Conservation (phyloP, 2,113 vertebrate genomes). For the Rhagologus leucostigma region DNA sequence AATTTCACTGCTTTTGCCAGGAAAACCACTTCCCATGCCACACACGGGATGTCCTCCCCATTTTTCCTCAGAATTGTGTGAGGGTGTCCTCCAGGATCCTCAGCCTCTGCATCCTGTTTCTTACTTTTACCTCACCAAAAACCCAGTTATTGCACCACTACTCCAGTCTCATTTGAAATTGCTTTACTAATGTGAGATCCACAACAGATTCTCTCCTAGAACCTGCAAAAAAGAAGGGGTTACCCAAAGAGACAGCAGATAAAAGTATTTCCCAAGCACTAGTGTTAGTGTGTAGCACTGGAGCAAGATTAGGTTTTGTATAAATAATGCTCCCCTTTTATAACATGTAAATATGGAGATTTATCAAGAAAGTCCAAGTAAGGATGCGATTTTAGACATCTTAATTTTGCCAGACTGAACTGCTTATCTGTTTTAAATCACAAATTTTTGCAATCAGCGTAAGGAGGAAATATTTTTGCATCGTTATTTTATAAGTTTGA, state of each 20-base stretch:
- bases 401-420: neutral
- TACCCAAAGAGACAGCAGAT: neutral
- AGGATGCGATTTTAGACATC: neutral
- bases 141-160: neutral
- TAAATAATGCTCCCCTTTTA: neutral
- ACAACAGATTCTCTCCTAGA: neutral
- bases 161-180: neutral
- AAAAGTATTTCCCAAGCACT: neutral
- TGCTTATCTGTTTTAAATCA: neutral
- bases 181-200: neutral
- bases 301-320: neutral
- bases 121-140: neutral
- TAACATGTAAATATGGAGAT: neutral
- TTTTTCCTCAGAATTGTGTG: neutral
- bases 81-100: neutral
- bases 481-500: neutral
- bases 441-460: fast-evolving
- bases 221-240: neutral
- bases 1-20: neutral
- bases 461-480: neutral
- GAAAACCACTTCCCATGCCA: neutral
- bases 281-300: neutral
- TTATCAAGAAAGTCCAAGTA: neutral
- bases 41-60: no score
- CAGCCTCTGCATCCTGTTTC: neutral